A percentile compares a stretch with the other conserved stretches of the same genome.
Evolutionary conservation across 2,888 invertebrate genomes (phyloP).

Genomic region (Aradus depressus): DNA sequence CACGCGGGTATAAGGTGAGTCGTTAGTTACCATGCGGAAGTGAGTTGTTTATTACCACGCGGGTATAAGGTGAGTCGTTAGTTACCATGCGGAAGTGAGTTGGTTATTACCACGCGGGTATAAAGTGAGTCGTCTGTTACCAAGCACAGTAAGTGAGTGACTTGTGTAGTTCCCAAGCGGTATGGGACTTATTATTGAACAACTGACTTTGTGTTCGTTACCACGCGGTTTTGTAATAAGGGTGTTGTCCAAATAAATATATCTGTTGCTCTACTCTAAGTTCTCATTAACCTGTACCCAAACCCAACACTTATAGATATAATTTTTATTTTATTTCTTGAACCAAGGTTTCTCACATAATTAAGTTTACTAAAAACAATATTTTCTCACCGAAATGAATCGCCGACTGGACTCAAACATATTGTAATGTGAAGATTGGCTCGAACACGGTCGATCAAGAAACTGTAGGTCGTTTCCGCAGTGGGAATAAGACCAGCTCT

Average conservation of each 20-base stretch:
- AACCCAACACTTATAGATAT: background rate
- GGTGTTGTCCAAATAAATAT: background rate
- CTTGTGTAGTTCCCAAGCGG: too few species aligned
- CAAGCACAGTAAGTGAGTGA: too few species aligned
- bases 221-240: background rate
- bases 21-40: too few species aligned
- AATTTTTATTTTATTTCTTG: background rate
- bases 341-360: background rate
- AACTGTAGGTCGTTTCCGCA: slow-evolving; percentile 57
- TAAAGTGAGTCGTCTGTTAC: too few species aligned
- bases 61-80: too few species aligned
- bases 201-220: too few species aligned
- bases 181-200: too few species aligned
- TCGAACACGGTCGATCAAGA: slow-evolving; percentile 65
- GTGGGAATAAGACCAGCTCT: slow-evolving; percentile 48
- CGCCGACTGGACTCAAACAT: slow-evolving; percentile 82
- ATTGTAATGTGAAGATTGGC: slow-evolving; percentile 67
- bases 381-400: slow-evolving; percentile 47
- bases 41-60: too few species aligned
- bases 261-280: background rate
- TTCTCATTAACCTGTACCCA: background rate
- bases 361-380: slow-evolving; percentile 1
- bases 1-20: too few species aligned
- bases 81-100: too few species aligned
- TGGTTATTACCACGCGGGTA: too few species aligned